These are phyloP conservation scores for Orthosia gracilis DNA, from an alignment of 2,888 invertebrate genomes.

Conservation along the genomic window DNA sequence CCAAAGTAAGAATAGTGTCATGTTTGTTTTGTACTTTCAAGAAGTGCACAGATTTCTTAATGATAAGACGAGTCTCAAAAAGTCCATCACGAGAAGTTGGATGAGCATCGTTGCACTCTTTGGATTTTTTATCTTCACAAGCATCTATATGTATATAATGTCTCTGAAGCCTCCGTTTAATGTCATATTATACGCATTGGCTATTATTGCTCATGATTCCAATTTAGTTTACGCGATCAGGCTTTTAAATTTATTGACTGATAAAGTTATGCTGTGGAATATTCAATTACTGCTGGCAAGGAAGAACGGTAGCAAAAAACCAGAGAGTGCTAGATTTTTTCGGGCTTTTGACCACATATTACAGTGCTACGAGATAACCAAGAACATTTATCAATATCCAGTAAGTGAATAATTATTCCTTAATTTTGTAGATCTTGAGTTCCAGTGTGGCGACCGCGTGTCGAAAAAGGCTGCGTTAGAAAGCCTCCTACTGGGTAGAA, in stretches of 20 bases:
- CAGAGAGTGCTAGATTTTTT: not conserved
- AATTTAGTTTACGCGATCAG: not conserved
- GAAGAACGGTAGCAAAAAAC: not conserved
- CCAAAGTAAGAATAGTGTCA: not conserved
- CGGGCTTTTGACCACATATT: conserved; percentile 1
- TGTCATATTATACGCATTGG: not conserved
- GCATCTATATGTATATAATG: not conserved
- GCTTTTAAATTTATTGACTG: not conserved
- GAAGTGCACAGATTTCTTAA: not conserved
- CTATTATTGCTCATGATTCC: not conserved
- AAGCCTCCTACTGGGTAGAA: too few relatives aligned
- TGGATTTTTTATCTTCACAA: not conserved
- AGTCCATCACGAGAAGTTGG: not conserved
- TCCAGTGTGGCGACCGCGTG: too few relatives aligned
- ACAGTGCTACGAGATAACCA: not conserved
- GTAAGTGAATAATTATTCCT: too few relatives aligned
- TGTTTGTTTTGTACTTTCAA: conserved; percentile 6
- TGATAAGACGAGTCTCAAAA: not conserved
- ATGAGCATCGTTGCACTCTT: not conserved
- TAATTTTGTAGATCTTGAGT: too few relatives aligned
- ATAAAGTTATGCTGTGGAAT: not conserved
- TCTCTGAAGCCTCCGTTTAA: not conserved
- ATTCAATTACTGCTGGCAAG: not conserved
- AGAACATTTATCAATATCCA: not conserved
- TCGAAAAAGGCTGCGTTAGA: too few relatives aligned